These are phyloP conservation scores for Diplogasteroides magnus DNA, from an alignment of 1,140 invertebrate species.

Conservation along the genomic window DNA sequence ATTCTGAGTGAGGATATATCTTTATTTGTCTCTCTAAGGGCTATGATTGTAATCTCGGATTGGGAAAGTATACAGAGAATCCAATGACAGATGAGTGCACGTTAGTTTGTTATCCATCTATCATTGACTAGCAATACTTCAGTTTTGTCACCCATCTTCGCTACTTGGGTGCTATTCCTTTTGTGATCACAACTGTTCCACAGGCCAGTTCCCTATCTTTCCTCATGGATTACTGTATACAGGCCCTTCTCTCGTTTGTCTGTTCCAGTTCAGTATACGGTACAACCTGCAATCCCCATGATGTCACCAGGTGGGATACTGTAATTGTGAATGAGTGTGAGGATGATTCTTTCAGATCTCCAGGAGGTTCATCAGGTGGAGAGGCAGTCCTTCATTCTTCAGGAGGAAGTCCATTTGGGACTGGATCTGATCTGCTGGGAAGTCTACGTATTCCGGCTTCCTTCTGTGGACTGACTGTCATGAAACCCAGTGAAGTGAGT, in stretches of 20 bases:
- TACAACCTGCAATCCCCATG: slow-evolving; percentile 46
- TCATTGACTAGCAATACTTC: background rate
- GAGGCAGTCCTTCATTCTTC: slow-evolving; percentile 56
- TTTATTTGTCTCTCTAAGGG: slow-evolving; percentile 45
- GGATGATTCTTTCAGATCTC: slow-evolving; percentile 34
- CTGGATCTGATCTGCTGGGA: slow-evolving; percentile 56
- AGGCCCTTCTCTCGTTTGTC: slow-evolving; percentile 46
- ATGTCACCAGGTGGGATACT: slow-evolving; percentile 15
- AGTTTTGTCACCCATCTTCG: background rate
- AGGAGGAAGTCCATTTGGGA: slow-evolving; percentile 56
- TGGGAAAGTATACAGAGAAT: slow-evolving; percentile 55
- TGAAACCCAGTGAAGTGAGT: slow-evolving; percentile 56
- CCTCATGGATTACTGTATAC: background rate
- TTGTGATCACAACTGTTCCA: slow-evolving; percentile 60
- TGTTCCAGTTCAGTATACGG: slow-evolving; percentile 54
- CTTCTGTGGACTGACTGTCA: slow-evolving; percentile 56
- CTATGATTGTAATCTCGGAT: slow-evolving; percentile 58
- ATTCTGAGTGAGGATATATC: background rate
- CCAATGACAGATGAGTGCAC: slow-evolving; percentile 52
- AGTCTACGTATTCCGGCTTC: slow-evolving; percentile 57
- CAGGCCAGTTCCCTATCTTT: too few relatives aligned
- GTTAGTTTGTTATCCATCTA: slow-evolving; percentile 42
- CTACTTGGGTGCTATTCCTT: slow-evolving; percentile 57
- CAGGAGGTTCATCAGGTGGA: slow-evolving; percentile 54
- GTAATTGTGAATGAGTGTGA: background rate